Conservation (phyloP, 2,797 vertebrate genomes). For the Urophycis tenuis region DNA sequence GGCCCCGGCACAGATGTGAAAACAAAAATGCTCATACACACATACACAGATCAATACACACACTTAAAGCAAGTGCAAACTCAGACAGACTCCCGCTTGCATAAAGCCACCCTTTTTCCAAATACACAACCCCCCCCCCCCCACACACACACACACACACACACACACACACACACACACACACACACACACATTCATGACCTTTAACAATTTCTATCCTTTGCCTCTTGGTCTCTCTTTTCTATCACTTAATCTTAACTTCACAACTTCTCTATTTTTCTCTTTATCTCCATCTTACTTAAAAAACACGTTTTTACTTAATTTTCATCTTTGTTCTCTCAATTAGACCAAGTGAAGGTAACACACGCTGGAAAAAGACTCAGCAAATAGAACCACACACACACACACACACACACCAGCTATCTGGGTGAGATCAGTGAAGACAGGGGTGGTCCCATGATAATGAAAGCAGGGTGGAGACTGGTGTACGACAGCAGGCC, state of each 20-base stretch:
- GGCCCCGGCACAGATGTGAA: neutral
- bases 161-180: neutral
- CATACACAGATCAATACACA: neutral
- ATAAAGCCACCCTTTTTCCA: no score
- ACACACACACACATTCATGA: neutral
- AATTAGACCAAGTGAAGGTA: neutral
- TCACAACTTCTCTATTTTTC: neutral
- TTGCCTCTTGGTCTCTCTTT: neutral
- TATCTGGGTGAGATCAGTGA: no score
- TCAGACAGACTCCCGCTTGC: no score
- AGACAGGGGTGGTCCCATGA: neutral
- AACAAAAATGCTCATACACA: neutral
- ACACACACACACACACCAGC: slow-evolving; percentile 7
- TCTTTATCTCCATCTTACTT: neutral
- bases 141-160: neutral
- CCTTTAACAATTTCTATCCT: neutral
- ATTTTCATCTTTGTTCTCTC: neutral
- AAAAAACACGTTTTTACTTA: no score
- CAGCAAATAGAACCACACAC: neutral
- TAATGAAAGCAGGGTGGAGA: neutral
- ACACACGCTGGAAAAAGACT: neutral
- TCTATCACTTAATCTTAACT: neutral
- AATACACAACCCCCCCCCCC: no score
- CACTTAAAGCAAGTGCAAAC: no score
- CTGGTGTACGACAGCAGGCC: neutral